These are phyloP conservation scores for Threskiornis aethiopicus DNA, from an alignment of 2,797 vertebrate species.

Conservation along the genomic window DNA sequence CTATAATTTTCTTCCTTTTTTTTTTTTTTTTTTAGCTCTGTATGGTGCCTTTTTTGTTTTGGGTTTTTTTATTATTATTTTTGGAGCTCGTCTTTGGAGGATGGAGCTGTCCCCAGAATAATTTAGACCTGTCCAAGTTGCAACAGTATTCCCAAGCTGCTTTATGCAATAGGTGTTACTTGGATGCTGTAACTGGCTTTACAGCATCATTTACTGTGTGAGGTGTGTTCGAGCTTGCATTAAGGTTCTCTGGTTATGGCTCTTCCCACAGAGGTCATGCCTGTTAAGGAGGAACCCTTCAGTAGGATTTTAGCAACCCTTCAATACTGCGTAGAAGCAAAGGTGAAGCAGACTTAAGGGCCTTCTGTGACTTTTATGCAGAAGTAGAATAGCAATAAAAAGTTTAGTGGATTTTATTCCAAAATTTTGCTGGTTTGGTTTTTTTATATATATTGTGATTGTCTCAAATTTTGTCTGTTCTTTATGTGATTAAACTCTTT, in stretches of 20 bases:
- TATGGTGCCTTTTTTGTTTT: neutral
- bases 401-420: neutral
- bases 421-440: neutral
- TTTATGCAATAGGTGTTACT: neutral
- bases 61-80: neutral
- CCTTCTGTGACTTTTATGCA: neutral
- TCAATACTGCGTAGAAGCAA: neutral
- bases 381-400: neutral
- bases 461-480: neutral
- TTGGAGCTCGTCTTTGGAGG: neutral
- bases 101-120: neutral
- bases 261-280: neutral
- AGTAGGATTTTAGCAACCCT: neutral
- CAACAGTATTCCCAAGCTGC: neutral
- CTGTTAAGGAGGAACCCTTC: neutral
- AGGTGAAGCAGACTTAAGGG: neutral
- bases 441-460: neutral
- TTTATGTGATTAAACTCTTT: neutral
- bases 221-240: neutral
- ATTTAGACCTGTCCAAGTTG: neutral
- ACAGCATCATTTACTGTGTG: neutral
- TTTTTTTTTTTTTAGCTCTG: neutral
- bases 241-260: neutral
- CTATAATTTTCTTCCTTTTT: neutral
- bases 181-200: neutral